phyloP scores from a whole-genome alignment of 35 echinoderm and acorn worm species.

The Apostichopus parvimensis region DNA sequence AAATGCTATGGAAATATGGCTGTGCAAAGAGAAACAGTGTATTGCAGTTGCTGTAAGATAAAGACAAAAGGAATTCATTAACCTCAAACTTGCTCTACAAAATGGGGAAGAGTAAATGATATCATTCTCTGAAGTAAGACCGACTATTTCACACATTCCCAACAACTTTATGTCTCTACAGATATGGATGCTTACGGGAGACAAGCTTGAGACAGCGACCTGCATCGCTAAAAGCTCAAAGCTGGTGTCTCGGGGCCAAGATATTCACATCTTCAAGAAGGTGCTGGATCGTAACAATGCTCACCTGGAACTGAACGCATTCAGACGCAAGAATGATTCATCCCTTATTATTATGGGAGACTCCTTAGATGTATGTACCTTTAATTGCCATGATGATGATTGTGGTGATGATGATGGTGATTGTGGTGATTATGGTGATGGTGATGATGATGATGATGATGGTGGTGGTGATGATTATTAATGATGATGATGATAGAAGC shows the following conservation, averaged over 20 bases:
- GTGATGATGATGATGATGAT: not conserved
- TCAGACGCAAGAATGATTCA: conserved; percentile 91
- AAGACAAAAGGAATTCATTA: too few relatives aligned
- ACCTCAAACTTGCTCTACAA: too few relatives aligned
- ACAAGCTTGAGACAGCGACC: conserved; percentile 96
- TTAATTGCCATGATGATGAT: too few relatives aligned
- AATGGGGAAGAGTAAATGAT: too few relatives aligned
- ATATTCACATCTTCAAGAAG: conserved; percentile 93
- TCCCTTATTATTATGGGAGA: conserved; percentile 89
- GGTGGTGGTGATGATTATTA: not conserved
- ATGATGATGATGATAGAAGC: not conserved
- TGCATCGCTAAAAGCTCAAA: conserved; percentile 98
- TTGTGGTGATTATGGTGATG: not conserved
- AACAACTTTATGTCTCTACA: not conserved
- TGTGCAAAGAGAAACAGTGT: too few relatives aligned
- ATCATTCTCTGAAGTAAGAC: too few relatives aligned
- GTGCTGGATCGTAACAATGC: conserved; percentile 76
- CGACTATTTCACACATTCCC: too few relatives aligned
- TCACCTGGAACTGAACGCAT: conserved; percentile 90
- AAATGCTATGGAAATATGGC: too few relatives aligned
- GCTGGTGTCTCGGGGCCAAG: conserved; percentile 82
- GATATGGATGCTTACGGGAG: conserved; percentile 99
- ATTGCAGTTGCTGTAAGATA: too few relatives aligned
- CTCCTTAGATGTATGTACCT: conserved; percentile 85
- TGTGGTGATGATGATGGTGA: conserved; percentile 7